Base-by-base conservation (phyloP, 2,797 vertebrate genomes). In the Spinus olivaceus region DNA sequence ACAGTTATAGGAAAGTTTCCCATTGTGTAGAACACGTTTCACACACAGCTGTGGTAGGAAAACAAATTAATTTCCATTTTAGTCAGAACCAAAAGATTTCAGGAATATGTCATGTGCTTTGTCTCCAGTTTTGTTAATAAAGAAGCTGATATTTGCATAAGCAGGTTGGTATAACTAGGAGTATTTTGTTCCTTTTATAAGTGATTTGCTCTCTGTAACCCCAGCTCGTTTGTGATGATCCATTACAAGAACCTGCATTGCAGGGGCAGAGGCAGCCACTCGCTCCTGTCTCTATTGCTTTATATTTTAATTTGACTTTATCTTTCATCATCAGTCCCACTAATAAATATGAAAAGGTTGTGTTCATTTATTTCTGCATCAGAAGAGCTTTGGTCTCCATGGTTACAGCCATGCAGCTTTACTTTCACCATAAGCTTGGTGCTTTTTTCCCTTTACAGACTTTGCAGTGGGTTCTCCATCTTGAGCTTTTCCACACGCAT, bases 331-430 rank as follows among this genome's bases (percentile, higher is more conserved):
- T 91, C 95, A 91, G 50, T 76, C 82, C 39, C 61, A 74, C 86
- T 95, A 94, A 95, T 94, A 94, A 95, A 95, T 95, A 94, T 51
- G 90, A 95, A 94, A 94, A 95, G 92, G 86, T 91, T 93, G 95
- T 92, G 80, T 96, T 96, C 84, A 92, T 95, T 96, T 93, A 93
- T 92, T 95, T 87, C 94, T 93, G 92, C 95, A 92, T 77, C 86
- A 87, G 93, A 81, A 85, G 86, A 94, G 90, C 92, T 82, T 8
- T 87, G 67, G 94, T 93, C 57, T 93, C 94, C 93, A 95, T 97
- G 91, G 95, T 96, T 94, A 94, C 91, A 95, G 91, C 80, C 82
- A 76, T 24, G 64, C 39, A 94, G 91, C 91, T 94, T 94, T 89
- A 92, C 82, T 88, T 90, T 37, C 81, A 87, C 74, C 60, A 17